These are phyloP conservation scores for Odontothrips loti DNA, from an alignment of 2,888 invertebrate genomes.

Conservation along the genomic window DNA sequence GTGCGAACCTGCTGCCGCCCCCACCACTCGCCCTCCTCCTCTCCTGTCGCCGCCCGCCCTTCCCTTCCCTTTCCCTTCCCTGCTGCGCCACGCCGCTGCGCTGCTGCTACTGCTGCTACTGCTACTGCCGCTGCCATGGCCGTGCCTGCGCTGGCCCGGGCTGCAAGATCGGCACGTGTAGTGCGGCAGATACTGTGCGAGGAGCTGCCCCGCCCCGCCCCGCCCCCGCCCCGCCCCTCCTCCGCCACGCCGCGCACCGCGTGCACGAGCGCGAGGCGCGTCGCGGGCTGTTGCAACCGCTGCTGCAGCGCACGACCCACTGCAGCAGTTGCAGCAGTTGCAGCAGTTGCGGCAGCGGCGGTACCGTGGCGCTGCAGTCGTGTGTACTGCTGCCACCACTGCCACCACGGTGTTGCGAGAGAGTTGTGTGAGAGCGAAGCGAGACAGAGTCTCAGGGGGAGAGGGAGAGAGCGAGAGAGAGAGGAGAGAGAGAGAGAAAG, in stretches of 20 bases:
- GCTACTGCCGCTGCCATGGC: no score
- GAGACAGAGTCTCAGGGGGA: background rate
- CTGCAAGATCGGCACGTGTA: conserved; percentile 13
- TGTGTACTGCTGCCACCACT: background rate
- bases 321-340: background rate
- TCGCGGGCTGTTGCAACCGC: background rate
- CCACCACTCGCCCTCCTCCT: background rate
- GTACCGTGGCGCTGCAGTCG: background rate
- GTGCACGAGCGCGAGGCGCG: no score
- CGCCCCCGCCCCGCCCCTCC: background rate
- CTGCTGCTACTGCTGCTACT: no score
- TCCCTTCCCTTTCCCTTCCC: background rate
- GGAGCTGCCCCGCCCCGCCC: background rate
- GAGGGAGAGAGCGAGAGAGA: background rate
- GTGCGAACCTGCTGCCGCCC: background rate
- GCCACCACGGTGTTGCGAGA: background rate
- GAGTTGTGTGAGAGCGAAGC: background rate
- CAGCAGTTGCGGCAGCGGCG: background rate
- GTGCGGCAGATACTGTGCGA: background rate
- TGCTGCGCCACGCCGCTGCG: background rate
- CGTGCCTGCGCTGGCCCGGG: no score
- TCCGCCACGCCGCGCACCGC: background rate
- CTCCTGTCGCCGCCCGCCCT: background rate
- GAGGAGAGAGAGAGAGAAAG: background rate
- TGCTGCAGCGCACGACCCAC: background rate